A percentile compares a stretch with the other conserved stretches of the same genome.
phyloP scores from a whole-genome alignment of 1,140 invertebrate genomes.

The Meloidogyne floridensis region DNA sequence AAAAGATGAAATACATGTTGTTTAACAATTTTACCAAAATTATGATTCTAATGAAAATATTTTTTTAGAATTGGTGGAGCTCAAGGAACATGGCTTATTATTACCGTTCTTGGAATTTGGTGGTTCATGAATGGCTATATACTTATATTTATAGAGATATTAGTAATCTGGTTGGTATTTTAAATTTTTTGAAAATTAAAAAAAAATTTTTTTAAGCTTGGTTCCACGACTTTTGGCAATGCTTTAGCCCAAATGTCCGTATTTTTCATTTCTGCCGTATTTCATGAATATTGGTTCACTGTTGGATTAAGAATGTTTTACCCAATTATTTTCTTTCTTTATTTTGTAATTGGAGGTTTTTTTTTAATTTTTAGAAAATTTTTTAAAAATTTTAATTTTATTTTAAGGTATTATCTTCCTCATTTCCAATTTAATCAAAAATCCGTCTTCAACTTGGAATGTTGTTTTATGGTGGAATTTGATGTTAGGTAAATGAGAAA shows the following conservation, averaged over 20 bases:
- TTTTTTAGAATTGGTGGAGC: slow-evolving; percentile 88
- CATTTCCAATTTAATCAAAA: slow-evolving; percentile 58
- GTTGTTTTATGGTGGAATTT: slow-evolving; percentile 63
- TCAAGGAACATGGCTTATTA: slow-evolving; percentile 78
- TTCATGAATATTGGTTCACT: slow-evolving; percentile 83
- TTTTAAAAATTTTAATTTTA: slow-evolving; percentile 52
- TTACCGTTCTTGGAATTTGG: slow-evolving; percentile 88
- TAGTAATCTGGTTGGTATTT: slow-evolving; percentile 67
- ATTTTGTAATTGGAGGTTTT: slow-evolving; percentile 61
- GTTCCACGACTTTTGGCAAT: slow-evolving; percentile 46
- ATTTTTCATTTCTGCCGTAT: slow-evolving; percentile 73
- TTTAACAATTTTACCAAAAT: no score
- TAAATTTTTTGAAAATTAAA: neutral
- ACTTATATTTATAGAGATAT: slow-evolving; percentile 86
- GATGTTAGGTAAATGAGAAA: slow-evolving; percentile 51
- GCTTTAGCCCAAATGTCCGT: slow-evolving; percentile 69
- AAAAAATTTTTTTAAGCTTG: slow-evolving; percentile 52
- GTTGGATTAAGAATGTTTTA: slow-evolving; percentile 82
- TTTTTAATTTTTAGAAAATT: neutral
- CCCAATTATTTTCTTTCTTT: slow-evolving; percentile 76
- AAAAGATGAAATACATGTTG: no score
- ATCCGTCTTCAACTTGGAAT: slow-evolving; percentile 54
- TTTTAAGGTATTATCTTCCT: slow-evolving; percentile 58
- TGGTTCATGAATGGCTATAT: slow-evolving; percentile 87
- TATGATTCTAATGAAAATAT: no score